A percentile compares a stretch with the other conserved stretches of the same genome.
Evolutionary conservation across 2,888 invertebrate species (phyloP).

Genomic region (Boloria selene): DNA sequence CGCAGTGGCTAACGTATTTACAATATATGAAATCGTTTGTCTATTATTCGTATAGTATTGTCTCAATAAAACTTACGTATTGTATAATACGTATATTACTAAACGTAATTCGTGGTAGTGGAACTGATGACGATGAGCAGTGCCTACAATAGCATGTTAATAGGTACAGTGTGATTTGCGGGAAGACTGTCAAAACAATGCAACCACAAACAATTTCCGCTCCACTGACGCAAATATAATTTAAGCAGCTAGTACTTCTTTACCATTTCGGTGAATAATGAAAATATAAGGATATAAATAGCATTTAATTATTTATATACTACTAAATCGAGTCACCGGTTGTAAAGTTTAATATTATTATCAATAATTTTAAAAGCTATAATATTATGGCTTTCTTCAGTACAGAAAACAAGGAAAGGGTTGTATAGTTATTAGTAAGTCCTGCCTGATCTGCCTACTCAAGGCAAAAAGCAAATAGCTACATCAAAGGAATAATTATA

Average conservation of each 20-base stretch:
- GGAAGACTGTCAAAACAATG: slow-evolving; percentile 41
- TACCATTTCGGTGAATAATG: neutral
- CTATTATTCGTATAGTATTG: neutral
- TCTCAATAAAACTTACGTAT: neutral
- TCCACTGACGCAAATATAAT: slow-evolving; percentile 24
- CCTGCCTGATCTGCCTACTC: too few relatives aligned
- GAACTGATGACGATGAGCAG: slow-evolving; percentile 25
- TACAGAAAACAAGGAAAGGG: too few relatives aligned
- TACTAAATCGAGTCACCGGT: too few relatives aligned
- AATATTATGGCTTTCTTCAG: too few relatives aligned
- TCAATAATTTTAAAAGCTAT: too few relatives aligned
- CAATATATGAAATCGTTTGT: slow-evolving; percentile 5
- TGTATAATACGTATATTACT: slow-evolving; percentile 4
- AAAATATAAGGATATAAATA: too few relatives aligned
- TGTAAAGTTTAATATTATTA: too few relatives aligned
- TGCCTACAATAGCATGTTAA: slow-evolving; percentile 32
- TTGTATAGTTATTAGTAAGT: too few relatives aligned
- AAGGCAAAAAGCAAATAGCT: too few relatives aligned
- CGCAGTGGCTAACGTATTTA: neutral
- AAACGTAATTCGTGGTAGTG: slow-evolving; percentile 8
- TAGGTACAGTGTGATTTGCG: slow-evolving; percentile 39
- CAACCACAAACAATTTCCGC: slow-evolving; percentile 37
- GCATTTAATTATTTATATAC: too few relatives aligned
- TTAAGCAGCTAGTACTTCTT: slow-evolving; percentile 15
- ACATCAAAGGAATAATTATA: too few relatives aligned